Base-by-base conservation (phyloP, 2,797 vertebrate genomes). In the Notolepis coatsorum region DNA sequence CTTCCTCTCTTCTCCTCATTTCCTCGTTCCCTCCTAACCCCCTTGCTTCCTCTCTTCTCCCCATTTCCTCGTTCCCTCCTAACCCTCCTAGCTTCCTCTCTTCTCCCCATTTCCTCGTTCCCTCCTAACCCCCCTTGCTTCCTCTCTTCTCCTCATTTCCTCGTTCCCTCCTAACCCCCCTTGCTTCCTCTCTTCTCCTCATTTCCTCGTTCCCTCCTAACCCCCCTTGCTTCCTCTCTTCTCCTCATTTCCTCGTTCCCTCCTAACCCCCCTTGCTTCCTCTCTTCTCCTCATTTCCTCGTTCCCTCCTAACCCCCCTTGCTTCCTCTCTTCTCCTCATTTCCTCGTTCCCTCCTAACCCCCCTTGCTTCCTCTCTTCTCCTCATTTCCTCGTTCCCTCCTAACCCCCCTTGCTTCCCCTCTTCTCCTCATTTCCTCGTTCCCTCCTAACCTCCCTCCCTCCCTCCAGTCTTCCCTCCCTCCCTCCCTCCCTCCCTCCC, bases 391-490 rank as follows among this genome's bases (percentile, higher is more conserved):
- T n/a, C n/a, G n/a, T n/a, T n/a, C n/a, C n/a, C n/a, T n/a, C n/a
- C n/a, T n/a, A n/a, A n/a, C n/a, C n/a, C n/a, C n/a, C n/a, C n/a
- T n/a, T n/a, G n/a, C n/a, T n/a, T n/a, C n/a, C 57, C 71, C 65
- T 79, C 73, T 68, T 68, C 73, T 78, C 33, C 72, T 69, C 5
- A 37, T 70, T n/a, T n/a, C n/a, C n/a, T n/a, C 37, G 41, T 28
- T 28, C 15, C 33, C 33, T 35, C 5, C 28, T 45, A 57, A 65
- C 61, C 59, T 81, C 71, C 64, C 52, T n/a, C 45, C 75, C 79
- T 69, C 33, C 24, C 75, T 79, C 52, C 62, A 47, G 69, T 75
- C 72, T 59, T 62, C 51, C 75, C 81, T 79, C 67, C 85, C 0
- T 30, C 13, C 25, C n/a, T 13, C 20, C 13, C 2, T 3, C 20